phyloP scores from a whole-genome alignment of 2,113 vertebrate species.

The Rhea americana region DNA sequence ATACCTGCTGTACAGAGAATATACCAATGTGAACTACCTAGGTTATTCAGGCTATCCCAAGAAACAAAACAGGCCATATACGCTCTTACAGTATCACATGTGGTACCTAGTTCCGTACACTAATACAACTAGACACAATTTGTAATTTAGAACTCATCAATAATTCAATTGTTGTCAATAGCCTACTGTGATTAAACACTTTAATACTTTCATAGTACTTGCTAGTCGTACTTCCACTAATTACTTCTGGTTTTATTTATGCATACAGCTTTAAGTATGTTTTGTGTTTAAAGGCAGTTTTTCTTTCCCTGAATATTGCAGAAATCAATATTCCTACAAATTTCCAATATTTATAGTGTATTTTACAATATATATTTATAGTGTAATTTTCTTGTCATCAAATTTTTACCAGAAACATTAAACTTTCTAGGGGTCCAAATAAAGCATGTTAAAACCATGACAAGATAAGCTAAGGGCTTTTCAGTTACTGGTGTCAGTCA shows the following conservation, averaged over 20 bases:
- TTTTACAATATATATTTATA: background rate
- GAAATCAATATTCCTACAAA: background rate
- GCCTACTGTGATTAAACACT: background rate
- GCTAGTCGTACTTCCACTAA: background rate
- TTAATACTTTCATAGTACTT: background rate
- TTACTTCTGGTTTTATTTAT: slow-evolving; percentile 6
- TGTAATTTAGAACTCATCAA: background rate
- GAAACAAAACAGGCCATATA: background rate
- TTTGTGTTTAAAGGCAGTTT: background rate
- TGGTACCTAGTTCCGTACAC: background rate
- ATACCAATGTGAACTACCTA: background rate
- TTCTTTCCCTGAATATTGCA: background rate
- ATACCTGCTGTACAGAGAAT: background rate
- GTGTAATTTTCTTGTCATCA: background rate
- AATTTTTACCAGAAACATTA: background rate
- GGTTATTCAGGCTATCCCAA: background rate
- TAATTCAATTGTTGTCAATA: background rate
- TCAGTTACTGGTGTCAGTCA: background rate
- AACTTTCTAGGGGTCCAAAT: background rate
- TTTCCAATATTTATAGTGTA: background rate
- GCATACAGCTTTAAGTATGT: background rate
- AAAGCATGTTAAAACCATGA: background rate
- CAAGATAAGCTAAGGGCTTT: background rate
- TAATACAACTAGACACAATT: background rate
- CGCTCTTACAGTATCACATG: background rate